These are phyloP conservation scores for Ianthella basta DNA, from an alignment of 37 sponge, comb jelly and placozoan genomes.

Conservation along the genomic window DNA sequence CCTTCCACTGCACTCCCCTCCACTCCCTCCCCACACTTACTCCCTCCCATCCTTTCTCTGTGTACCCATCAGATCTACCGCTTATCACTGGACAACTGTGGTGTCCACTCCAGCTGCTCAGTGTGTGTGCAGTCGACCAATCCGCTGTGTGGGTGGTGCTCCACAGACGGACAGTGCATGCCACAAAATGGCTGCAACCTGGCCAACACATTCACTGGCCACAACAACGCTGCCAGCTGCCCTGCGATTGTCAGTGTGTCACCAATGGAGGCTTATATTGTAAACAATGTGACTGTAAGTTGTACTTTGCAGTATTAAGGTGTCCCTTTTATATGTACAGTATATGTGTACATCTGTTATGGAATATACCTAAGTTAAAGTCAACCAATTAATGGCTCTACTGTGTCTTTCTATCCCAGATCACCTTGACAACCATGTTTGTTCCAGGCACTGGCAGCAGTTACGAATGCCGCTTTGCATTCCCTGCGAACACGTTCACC, in stretches of 20 bases:
- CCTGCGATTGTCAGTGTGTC: background rate
- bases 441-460: too few relatives aligned
- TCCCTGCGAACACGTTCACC: background rate
- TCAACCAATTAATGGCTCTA: too few relatives aligned
- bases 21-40: too few relatives aligned
- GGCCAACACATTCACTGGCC: background rate
- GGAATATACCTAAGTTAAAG: too few relatives aligned
- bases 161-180: background rate
- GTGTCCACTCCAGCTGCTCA: background rate
- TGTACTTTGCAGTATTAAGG: too few relatives aligned
- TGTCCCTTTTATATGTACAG: too few relatives aligned
- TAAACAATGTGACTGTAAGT: too few relatives aligned
- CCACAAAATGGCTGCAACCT: background rate
- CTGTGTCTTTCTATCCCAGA: too few relatives aligned
- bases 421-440: too few relatives aligned
- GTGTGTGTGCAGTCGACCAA: background rate
- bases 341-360: too few relatives aligned
- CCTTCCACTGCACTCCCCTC: too few relatives aligned
- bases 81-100: background rate
- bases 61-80: background rate
- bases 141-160: conserved; percentile 22
- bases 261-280: background rate
- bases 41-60: too few relatives aligned
- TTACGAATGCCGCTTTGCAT: background rate
- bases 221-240: background rate